phyloP scores from a whole-genome alignment of 2,888 invertebrate species.

The Pyrgus malvae region DNA sequence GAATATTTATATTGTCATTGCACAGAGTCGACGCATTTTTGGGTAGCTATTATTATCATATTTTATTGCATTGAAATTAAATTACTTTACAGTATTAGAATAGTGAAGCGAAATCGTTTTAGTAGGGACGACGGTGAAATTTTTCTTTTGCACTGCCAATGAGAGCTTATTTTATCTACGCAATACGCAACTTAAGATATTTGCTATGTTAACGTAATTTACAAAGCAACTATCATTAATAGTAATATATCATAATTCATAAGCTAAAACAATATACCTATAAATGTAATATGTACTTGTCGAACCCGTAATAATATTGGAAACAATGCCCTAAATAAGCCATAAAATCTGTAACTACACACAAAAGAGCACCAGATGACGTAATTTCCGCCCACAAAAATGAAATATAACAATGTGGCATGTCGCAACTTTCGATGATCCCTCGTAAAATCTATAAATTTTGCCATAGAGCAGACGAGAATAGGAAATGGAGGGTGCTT shows the following conservation, averaged over 20 bases:
- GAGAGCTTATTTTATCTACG: too few relatives aligned
- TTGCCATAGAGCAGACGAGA: constrained; percentile 52
- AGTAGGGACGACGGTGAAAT: too few relatives aligned
- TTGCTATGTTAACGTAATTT: too few relatives aligned
- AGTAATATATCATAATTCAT: too few relatives aligned
- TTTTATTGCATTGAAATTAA: too few relatives aligned
- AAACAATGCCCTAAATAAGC: constrained; percentile 6
- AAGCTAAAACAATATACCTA: background rate
- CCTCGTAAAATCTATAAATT: constrained; percentile 79
- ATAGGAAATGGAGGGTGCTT: constrained; percentile 65
- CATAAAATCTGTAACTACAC: constrained; percentile 34
- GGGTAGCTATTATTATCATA: too few relatives aligned
- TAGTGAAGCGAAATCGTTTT: too few relatives aligned
- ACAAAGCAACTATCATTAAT: too few relatives aligned
- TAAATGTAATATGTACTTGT: background rate
- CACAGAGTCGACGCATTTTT: background rate
- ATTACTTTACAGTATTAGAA: too few relatives aligned
- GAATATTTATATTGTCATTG: background rate
- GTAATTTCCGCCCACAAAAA: constrained; percentile 71
- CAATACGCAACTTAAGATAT: too few relatives aligned
- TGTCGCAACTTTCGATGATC: constrained; percentile 72
- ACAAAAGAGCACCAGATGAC: constrained; percentile 61
- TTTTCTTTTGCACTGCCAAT: too few relatives aligned
- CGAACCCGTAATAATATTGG: background rate
- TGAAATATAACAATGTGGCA: constrained; percentile 75